Percentiles rank a stretch among this genome's conserved stretches.
Evolutionary conservation across 2,797 vertebrate genomes (phyloP).

Genomic region (Sparus aurata): DNA sequence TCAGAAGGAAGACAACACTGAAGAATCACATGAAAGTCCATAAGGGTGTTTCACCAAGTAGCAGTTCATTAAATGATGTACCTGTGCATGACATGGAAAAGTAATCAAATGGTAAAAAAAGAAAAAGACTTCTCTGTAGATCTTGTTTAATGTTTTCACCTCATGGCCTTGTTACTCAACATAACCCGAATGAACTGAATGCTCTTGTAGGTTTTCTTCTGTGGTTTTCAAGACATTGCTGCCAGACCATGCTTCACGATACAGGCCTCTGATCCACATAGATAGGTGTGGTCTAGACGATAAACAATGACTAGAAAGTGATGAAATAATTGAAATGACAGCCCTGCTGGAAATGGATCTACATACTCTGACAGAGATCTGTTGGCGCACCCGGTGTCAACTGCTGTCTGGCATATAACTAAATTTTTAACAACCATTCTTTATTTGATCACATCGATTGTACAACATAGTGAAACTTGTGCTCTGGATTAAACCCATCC

Average conservation of each 20-base stretch:
- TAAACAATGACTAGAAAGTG: background rate
- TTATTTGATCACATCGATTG: too few relatives aligned
- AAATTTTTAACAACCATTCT: background rate
- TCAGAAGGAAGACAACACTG: background rate
- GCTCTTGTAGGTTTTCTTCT: background rate
- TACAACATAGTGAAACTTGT: too few relatives aligned
- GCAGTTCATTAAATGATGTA: background rate
- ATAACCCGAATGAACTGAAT: background rate
- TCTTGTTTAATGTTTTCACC: background rate
- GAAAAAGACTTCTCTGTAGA: background rate
- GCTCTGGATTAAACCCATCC: too few relatives aligned
- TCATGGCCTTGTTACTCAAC: too few relatives aligned
- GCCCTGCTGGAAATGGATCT: background rate
- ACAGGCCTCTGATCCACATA: background rate
- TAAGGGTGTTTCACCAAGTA: background rate
- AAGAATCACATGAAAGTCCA: constrained; percentile 1
- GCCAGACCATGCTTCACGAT: background rate
- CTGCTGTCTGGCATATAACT: background rate
- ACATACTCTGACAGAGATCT: background rate
- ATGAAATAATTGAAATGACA: too few relatives aligned
- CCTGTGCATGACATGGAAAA: background rate
- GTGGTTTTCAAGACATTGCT: too few relatives aligned
- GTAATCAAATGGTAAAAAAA: background rate
- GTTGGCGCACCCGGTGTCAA: background rate
- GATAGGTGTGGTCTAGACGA: background rate